Evolutionary conservation across 2,797 vertebrate species (phyloP), one percentile per base, ranked within the genome.

Genomic region (Naso thynnoides): DNA sequence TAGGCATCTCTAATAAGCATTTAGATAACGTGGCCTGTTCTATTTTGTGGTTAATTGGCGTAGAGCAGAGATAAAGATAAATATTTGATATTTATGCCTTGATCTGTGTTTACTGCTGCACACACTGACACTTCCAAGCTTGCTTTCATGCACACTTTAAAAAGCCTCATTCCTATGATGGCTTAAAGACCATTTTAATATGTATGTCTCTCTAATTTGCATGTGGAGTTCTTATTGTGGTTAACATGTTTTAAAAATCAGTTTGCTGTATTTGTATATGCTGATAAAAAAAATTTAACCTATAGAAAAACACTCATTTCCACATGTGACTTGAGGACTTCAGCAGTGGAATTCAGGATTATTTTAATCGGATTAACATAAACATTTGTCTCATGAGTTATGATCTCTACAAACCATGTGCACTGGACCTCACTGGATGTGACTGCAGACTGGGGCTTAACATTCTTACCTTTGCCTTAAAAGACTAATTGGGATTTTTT

Each of bases 311-410:
- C 21, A 21, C 1, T n/a, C 0, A 23, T 66, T 70, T 77, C 27
- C 65, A 58, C 80, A 79, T 79, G 81, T 83, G 82, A 86, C 66
- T 78, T 27, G 42, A 71, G 24, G 18, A 58, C 36, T 60, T 64
- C 36, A 75, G 29, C 44, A 29, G 29, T 74, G 79, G 85, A 92
- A 89, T 91, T 86, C 52, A 49, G 81, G 86, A 91, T 94, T 91
- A 91, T 81, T 19, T 68, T 91, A 92, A 94, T 90, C 87, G 83
- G 91, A 94, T 94, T 92, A 92, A 80, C 50, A 9, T 83, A 80
- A 82, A 84, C 57, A 78, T 90, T 66, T 82, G 64, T 76, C 58
- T 70, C 76, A 82, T 73, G 75, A 76, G 67, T 57, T 70, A 49
- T 70, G 81, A 68, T 42, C 38, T 73, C 38, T 64, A 21, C 33